phyloP scores from a whole-genome alignment of 2,113 vertebrate genomes.

The Sylvietta virens region DNA sequence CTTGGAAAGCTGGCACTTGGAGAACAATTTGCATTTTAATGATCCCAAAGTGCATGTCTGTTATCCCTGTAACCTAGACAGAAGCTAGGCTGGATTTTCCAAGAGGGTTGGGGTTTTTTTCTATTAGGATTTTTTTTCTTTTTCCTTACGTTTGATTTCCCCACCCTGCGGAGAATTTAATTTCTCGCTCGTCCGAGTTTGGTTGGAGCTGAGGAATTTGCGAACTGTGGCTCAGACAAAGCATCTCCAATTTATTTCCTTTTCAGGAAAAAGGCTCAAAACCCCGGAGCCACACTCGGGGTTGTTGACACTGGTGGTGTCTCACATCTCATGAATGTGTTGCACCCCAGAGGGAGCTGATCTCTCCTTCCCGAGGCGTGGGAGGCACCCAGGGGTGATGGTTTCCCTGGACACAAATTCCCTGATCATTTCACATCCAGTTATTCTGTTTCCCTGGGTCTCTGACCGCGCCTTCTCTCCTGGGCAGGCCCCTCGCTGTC shows the following conservation, averaged over 20 bases:
- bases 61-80: neutral
- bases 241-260: neutral
- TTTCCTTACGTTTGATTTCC: neutral
- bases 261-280: neutral
- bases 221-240: neutral
- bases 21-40: neutral
- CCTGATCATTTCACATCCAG: accelerated
- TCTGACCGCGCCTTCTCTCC: neutral
- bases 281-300: accelerated
- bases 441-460: neutral
- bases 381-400: neutral
- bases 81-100: neutral
- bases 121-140: neutral
- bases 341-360: neutral
- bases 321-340: neutral
- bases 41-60: neutral
- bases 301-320: neutral
- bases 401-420: neutral
- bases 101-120: neutral
- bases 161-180: neutral
- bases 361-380: neutral
- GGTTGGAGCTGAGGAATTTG: neutral
- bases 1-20: accelerated
- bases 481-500: neutral
- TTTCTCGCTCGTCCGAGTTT: accelerated